Evolutionary conservation across 2,113 vertebrate species (phyloP), one percentile per base, ranked within the genome.

Genomic region (Platichthys flesus): DNA sequence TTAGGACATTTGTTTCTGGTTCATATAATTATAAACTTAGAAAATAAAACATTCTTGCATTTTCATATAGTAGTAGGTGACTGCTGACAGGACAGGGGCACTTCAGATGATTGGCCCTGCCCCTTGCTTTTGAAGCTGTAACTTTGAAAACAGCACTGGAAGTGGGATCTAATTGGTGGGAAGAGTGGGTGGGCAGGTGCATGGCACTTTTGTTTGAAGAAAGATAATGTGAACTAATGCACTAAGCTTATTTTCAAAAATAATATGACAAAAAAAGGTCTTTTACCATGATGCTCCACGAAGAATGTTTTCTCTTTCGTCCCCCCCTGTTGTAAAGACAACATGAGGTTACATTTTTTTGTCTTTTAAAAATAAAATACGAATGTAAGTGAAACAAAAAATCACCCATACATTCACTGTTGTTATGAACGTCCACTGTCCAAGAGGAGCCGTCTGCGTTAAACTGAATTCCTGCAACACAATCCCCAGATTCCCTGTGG

Each of bases 261-360:
- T 14, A 23, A 21, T 4, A 37, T 23, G 0, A 42, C 10, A 10
- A 42, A 42, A 13, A 24, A 16, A 16, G 6, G 3, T 55, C 1
- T 55, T 23, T 93, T 94, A 97, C 97, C 95, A 62, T 95, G 91
- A 85, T 95, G 86, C 79, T 93, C 92, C 79, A 97, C 96, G 23
- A 86, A 91, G 90, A 98, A 89, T 87, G 16, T 74, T 90, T 49
- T 85, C 45, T 76, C 20, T 12, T 83, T 67, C 26, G 49, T 74
- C 15, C 77, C 13, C 0, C 61, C 85, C 92, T 94, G 73, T 7
- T 51, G 35, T 9, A 9, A 75, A 78, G 54, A 72, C 12, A 23
- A 67, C 20, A 15, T 2, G 21, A 62, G 13, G 1, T 52, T 9
- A 15, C 45, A 58, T 31, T 23, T 61, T 23, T 28, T 35, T 3